Conservation (phyloP, 2,113 vertebrate genomes). For the Ranitomeya variabilis region DNA sequence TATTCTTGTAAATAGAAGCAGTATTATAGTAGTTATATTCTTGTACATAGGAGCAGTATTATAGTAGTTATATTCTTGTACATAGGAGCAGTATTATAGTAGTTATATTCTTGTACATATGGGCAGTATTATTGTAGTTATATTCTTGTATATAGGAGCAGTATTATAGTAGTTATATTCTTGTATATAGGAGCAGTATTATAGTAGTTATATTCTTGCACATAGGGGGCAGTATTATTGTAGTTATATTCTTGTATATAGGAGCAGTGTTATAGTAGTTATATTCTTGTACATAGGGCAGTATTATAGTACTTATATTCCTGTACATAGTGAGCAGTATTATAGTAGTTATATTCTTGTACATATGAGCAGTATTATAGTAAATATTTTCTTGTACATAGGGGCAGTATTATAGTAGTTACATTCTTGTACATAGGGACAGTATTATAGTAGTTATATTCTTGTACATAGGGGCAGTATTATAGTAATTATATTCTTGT, state of each 20-base stretch:
- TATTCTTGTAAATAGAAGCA: not conserved
- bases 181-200: too few species aligned
- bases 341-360: conserved; percentile 10
- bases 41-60: conserved; percentile 2
- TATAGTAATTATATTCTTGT: not conserved
- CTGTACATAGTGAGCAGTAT: conserved; percentile 12
- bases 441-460: conserved; percentile 15
- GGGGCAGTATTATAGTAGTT: conserved; percentile 12
- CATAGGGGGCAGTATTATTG: not conserved
- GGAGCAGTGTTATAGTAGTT: not conserved
- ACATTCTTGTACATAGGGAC: not conserved
- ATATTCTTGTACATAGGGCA: not conserved
- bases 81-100: not conserved
- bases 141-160: not conserved
- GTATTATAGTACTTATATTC: conserved; percentile 13
- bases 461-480: not conserved
- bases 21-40: conserved; percentile 5
- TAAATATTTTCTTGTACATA: not conserved
- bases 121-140: not conserved
- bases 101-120: conserved; percentile 7
- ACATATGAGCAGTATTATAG: not conserved
- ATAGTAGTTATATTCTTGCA: too few species aligned
- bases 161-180: too few species aligned
- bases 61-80: conserved; percentile 20
- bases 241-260: conserved; percentile 4